Percentiles rank a stretch among this genome's conserved stretches.
Evolutionary conservation across 1,140 invertebrate species (phyloP).

Genomic region (Lepidotrigona ventralis): DNA sequence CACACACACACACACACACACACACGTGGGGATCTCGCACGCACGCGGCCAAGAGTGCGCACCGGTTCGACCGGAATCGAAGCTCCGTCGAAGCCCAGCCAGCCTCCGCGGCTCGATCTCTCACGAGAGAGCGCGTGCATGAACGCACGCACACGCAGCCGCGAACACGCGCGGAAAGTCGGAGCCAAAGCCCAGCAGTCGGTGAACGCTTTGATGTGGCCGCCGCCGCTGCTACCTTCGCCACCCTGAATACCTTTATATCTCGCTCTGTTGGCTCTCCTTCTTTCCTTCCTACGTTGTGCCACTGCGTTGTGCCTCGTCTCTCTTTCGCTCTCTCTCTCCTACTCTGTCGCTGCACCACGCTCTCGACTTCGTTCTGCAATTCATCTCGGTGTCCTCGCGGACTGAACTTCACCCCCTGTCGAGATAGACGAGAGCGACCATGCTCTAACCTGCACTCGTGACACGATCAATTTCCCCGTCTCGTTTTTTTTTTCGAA

Average conservation of each 20-base stretch:
- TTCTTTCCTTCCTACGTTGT: constrained; percentile 40
- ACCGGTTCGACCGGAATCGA: constrained; percentile 74
- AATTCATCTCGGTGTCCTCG: constrained; percentile 48
- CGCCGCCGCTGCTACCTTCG: constrained; percentile 69
- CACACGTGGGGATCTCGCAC: constrained; percentile 18
- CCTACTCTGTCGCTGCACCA: constrained; percentile 22
- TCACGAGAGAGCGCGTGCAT: constrained; percentile 46
- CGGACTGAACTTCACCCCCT: constrained; percentile 38
- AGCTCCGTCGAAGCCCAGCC: constrained; percentile 48
- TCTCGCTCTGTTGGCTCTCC: constrained; percentile 45
- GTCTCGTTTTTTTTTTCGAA: constrained; percentile 10
- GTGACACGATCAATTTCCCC: constrained; percentile 20
- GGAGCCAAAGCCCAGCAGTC: constrained; percentile 69
- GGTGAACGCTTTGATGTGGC: constrained; percentile 74
- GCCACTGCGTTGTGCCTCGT: not conserved
- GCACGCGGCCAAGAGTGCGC: constrained; percentile 48
- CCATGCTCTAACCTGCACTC: constrained; percentile 17
- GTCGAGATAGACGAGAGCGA: constrained; percentile 28
- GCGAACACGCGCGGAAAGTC: constrained; percentile 56
- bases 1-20: too few species aligned
- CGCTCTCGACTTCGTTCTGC: constrained; percentile 39
- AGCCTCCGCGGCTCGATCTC: constrained; percentile 51
- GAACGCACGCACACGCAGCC: constrained; percentile 49
- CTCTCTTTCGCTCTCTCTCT: constrained; percentile 20
- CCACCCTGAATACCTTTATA: constrained; percentile 73